Evolutionary conservation across 2,113 vertebrate genomes (phyloP).

Genomic region (Abramis brama): DNA sequence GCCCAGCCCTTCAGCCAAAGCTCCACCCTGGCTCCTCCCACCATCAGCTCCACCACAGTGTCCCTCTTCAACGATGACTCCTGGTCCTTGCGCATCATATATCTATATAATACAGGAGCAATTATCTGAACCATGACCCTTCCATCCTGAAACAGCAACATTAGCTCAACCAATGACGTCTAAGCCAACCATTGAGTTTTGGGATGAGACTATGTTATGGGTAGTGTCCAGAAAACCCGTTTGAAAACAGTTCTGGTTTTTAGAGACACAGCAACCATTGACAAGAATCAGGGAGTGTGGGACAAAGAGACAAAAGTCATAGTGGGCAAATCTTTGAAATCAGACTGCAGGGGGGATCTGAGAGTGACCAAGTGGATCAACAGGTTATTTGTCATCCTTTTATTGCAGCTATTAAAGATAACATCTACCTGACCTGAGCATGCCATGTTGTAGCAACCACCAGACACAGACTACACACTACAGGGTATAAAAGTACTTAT

Average conservation of each 20-base stretch:
- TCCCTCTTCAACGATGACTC: too few species aligned
- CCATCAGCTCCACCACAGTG: too few species aligned
- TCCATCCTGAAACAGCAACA: background rate
- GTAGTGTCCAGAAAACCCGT: background rate
- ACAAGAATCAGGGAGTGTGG: background rate
- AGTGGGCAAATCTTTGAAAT: background rate
- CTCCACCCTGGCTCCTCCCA: too few species aligned
- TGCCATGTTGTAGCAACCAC: background rate
- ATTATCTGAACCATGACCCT: background rate
- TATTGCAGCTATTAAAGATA: conserved; percentile 12
- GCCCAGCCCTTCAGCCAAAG: too few species aligned
- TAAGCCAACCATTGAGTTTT: background rate
- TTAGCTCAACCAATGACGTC: background rate
- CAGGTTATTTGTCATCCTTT: background rate
- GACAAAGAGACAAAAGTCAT: conserved; percentile 20
- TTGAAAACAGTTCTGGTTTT: background rate
- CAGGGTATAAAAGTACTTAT: conserved; percentile 41
- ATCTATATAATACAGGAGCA: too few species aligned
- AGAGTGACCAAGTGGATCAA: background rate
- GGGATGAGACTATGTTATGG: background rate
- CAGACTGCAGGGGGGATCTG: background rate
- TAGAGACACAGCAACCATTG: background rate
- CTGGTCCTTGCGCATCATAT: too few species aligned
- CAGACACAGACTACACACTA: background rate
- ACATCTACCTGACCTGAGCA: conserved; percentile 18